phyloP scores from a whole-genome alignment of 1,140 invertebrate species.

The Trichonephila clavata region DNA sequence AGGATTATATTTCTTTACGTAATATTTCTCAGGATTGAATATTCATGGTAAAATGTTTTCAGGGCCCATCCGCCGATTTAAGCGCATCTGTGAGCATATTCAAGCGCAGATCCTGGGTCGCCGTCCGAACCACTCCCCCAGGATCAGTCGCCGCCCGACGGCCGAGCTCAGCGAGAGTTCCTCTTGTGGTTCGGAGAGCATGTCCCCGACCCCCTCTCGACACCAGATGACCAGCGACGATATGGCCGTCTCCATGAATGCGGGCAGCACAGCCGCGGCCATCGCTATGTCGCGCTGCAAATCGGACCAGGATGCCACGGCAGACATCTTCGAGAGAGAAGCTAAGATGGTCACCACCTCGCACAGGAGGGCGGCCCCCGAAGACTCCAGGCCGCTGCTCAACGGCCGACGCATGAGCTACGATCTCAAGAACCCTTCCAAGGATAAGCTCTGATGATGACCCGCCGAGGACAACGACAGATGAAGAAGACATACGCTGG shows the following conservation, averaged over 20 bases:
- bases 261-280: constrained; percentile 39
- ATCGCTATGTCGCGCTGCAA: constrained; percentile 78
- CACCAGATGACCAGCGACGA: constrained; percentile 77
- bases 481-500: not conserved
- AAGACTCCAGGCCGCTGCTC: constrained; percentile 70
- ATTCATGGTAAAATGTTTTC: constrained; percentile 50
- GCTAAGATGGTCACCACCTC: constrained; percentile 75
- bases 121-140: constrained; percentile 83
- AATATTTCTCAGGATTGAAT: not conserved
- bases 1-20: not conserved
- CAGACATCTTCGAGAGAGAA: constrained; percentile 78
- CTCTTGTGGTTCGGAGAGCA: constrained; percentile 89
- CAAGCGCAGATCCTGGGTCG: constrained; percentile 92
- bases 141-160: constrained; percentile 84
- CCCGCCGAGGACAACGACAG: constrained; percentile 4
- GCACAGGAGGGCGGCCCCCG: constrained; percentile 47
- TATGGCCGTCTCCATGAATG: constrained; percentile 65
- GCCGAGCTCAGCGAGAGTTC: constrained; percentile 89
- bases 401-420: constrained; percentile 78
- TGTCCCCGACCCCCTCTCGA: constrained; percentile 82
- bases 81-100: constrained; percentile 97
- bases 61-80: constrained; percentile 97
- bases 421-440: constrained; percentile 75
- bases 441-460: constrained; percentile 74
- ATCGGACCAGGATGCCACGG: constrained; percentile 78